Evolutionary conservation across 2,113 vertebrate species (phyloP).

Genomic region (Petrocephalus microphthalmus): DNA sequence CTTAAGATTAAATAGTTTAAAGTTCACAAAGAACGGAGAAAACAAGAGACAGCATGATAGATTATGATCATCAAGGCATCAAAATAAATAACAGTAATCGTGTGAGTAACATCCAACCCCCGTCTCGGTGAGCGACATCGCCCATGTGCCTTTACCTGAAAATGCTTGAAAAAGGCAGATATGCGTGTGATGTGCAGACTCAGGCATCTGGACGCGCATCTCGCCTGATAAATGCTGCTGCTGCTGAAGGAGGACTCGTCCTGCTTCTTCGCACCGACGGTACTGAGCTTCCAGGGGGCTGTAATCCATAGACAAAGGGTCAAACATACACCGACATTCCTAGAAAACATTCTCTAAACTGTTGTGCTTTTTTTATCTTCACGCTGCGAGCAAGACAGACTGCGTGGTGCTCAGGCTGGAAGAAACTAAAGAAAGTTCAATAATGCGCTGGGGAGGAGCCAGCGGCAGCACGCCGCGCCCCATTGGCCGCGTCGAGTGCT

Average conservation of each 20-base stretch:
- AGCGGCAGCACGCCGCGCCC: slow-evolving; percentile 1
- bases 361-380: slow-evolving; percentile 16
- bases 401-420: slow-evolving; percentile 24
- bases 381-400: slow-evolving; percentile 18
- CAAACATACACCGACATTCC: slow-evolving; percentile 42
- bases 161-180: slow-evolving; percentile 68
- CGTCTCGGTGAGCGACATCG: neutral
- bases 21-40: neutral
- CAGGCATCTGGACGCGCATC: slow-evolving; percentile 80
- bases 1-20: neutral
- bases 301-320: slow-evolving; percentile 61
- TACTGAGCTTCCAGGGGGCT: slow-evolving; percentile 49
- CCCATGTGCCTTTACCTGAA: slow-evolving; percentile 56
- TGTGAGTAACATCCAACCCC: neutral
- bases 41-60: neutral
- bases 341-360: slow-evolving; percentile 40
- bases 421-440: slow-evolving; percentile 42
- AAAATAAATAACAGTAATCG: neutral
- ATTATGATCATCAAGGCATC: neutral
- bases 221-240: slow-evolving; percentile 61
- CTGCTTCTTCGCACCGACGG: slow-evolving; percentile 51
- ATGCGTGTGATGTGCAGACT: slow-evolving; percentile 76
- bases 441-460: slow-evolving; percentile 49
- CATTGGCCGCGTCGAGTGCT: slow-evolving; percentile 37
- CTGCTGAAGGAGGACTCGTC: slow-evolving; percentile 58